A percentile compares a stretch with the other conserved stretches of the same genome.
Conservation (phyloP, 2,888 invertebrate species). For the Euclidia mi region DNA sequence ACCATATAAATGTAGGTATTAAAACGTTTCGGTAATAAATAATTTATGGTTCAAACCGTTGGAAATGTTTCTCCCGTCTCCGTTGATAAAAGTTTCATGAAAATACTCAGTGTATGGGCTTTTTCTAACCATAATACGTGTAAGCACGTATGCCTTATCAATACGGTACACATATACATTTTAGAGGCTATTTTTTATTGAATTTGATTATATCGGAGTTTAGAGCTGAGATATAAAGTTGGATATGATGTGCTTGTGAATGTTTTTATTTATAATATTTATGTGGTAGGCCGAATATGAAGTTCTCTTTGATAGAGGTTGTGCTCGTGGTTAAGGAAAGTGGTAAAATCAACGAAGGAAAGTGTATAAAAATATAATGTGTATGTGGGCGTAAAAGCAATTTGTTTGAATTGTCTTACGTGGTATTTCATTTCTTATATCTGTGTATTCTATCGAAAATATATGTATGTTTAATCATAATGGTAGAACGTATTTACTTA, state of each 20-base stretch:
- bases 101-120: constrained; percentile 57
- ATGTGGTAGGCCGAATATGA: background rate
- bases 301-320: too few species aligned
- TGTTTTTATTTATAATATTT: constrained; percentile 6
- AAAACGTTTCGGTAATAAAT: constrained; percentile 65
- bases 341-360: too few species aligned
- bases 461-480: too few species aligned
- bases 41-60: constrained; percentile 57
- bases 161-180: constrained; percentile 41
- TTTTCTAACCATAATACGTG: constrained; percentile 48
- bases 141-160: constrained; percentile 56
- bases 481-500: too few species aligned
- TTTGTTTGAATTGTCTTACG: too few species aligned
- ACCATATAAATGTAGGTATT: constrained; percentile 63
- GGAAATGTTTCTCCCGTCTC: constrained; percentile 37
- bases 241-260: constrained; percentile 3
- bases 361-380: too few species aligned
- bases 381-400: too few species aligned
- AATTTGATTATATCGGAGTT: constrained; percentile 42
- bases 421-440: too few species aligned
- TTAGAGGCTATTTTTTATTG: constrained; percentile 45
- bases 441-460: too few species aligned
- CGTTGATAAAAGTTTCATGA: constrained; percentile 66
- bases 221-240: constrained; percentile 7
- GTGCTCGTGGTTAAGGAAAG: too few species aligned